Conservation (phyloP, 2,888 invertebrate species). For the Sinotaia quadrata region DNA sequence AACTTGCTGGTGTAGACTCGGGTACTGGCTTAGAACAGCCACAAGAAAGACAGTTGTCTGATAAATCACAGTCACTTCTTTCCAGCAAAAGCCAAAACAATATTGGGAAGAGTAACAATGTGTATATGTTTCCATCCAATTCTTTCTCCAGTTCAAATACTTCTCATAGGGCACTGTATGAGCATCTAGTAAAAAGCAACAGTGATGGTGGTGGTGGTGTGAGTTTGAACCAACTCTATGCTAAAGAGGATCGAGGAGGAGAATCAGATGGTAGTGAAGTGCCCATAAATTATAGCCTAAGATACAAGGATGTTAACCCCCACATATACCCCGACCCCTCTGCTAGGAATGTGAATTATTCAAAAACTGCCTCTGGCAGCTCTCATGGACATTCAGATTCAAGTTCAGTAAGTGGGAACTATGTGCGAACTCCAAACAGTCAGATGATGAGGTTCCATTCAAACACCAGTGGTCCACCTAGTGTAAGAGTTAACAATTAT, state of each 20-base stretch:
- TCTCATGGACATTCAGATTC: background rate
- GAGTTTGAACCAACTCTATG: background rate
- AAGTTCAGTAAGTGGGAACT: background rate
- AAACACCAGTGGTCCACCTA: background rate
- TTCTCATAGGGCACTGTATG: constrained; percentile 1
- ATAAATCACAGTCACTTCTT: too few species aligned
- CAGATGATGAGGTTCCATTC: background rate
- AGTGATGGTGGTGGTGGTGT: background rate
- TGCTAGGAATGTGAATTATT: background rate
- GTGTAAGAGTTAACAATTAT: background rate
- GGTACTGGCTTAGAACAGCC: constrained; percentile 8
- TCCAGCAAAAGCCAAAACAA: too few species aligned
- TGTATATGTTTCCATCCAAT: background rate
- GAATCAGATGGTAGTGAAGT: constrained; percentile 50
- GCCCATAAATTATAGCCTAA: constrained; percentile 62
- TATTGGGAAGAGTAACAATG: background rate
- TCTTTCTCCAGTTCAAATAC: background rate
- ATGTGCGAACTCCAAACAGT: too few species aligned
- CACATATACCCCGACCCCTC: background rate
- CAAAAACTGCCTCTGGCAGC: background rate
- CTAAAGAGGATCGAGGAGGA: constrained; percentile 8
- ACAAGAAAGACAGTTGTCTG: background rate
- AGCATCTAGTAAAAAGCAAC: constrained; percentile 7
- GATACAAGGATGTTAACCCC: constrained; percentile 44
- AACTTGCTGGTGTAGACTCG: constrained; percentile 62